Evolutionary conservation across 2,113 vertebrate species (phyloP).

Genomic region (Excalfactoria chinensis): DNA sequence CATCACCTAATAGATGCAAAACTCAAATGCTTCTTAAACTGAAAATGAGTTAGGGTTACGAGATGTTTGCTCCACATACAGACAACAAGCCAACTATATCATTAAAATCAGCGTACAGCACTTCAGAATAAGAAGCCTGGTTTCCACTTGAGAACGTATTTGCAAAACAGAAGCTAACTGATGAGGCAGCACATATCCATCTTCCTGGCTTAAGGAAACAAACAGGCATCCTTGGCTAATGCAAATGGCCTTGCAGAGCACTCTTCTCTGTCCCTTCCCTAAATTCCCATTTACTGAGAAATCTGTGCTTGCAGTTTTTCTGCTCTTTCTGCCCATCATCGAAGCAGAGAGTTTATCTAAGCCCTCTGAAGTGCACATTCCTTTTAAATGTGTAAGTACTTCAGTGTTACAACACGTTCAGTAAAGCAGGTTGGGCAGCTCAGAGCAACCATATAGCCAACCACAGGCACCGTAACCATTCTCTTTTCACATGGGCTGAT

Average conservation of each 20-base stretch:
- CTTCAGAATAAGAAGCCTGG: too few relatives aligned
- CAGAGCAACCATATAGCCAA: background rate
- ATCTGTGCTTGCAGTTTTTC: background rate
- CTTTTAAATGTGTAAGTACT: background rate
- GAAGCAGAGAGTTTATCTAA: background rate
- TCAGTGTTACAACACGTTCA: too few relatives aligned
- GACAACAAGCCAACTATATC: background rate
- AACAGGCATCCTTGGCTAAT: background rate
- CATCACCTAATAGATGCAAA: background rate
- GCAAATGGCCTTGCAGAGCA: background rate
- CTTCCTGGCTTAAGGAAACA: background rate
- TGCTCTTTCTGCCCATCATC: background rate
- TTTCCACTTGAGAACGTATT: background rate
- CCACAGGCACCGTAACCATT: fast-evolving
- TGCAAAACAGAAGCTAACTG: background rate
- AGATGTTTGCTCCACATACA: background rate
- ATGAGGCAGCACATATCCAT: background rate
- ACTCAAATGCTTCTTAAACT: background rate
- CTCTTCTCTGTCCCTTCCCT: background rate
- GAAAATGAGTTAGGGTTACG: background rate
- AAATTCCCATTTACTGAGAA: background rate
- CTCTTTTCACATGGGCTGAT: background rate
- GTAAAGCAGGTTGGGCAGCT: background rate
- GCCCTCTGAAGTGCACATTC: background rate
- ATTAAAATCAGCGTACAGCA: background rate